Conservation (phyloP, 2,113 vertebrate species). For the Ovibos moschatus region DNA sequence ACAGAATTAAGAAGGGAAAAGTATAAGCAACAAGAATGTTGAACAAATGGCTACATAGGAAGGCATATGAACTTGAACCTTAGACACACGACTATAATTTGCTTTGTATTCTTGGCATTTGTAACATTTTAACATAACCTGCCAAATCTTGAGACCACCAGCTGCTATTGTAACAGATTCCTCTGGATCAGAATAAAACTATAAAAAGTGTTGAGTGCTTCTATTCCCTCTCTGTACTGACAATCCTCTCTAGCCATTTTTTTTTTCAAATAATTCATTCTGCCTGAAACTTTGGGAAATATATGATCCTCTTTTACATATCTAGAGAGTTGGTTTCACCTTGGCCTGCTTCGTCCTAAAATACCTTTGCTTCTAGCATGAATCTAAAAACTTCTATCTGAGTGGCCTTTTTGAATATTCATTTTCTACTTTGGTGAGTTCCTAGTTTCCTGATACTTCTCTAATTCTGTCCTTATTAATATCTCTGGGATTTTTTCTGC, state of each 20-base stretch:
- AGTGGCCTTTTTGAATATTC: not conserved
- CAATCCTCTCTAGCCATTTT: not conserved
- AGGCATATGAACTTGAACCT: not conserved
- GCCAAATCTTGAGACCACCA: not conserved
- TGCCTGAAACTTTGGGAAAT: not conserved
- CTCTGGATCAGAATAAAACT: not conserved
- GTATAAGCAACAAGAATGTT: not conserved
- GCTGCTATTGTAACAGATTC: not conserved
- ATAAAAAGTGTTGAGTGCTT: not conserved
- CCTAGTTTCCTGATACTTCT: not conserved
- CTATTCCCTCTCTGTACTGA: not conserved
- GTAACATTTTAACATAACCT: not conserved
- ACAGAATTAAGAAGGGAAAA: slow-evolving; percentile 21
- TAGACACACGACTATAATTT: not conserved
- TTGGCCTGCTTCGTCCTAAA: not conserved
- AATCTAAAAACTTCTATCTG: not conserved
- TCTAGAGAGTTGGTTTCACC: not conserved
- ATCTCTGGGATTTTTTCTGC: not conserved
- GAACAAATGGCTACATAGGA: not conserved
- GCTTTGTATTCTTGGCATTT: not conserved
- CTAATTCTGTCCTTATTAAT: slow-evolving; percentile 2
- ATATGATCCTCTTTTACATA: not conserved
- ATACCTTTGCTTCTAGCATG: not conserved
- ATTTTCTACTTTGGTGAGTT: not conserved
- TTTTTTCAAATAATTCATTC: not conserved